Base-by-base conservation (phyloP, 2,797 vertebrate genomes). In the Synaphobranchus kaupii region DNA sequence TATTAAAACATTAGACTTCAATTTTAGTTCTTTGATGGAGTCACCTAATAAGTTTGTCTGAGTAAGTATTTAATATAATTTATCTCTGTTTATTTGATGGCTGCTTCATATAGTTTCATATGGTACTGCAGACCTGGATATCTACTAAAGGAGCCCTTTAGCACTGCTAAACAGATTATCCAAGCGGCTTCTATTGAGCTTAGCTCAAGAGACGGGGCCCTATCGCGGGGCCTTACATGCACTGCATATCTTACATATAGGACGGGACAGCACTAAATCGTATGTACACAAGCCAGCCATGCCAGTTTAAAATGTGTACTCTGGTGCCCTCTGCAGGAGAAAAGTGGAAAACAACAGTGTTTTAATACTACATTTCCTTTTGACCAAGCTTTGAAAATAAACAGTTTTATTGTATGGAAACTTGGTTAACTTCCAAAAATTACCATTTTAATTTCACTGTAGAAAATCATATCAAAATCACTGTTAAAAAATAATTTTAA, bases 261-360 rank as follows among this genome's bases (percentile, higher is more conserved):
- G 39, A 39, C 39, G 39, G 39, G 39, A 39, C 39, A 39, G 39
- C 39, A 39, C 39, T 39, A 39, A 39, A 39, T 39, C 39, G 39
- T 39, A 34, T 31, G 20, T 73, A 28, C 13, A 44, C 13, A 13
- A 20, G 25, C 15, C 6, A 2, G 81, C 48, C 20, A 28, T 52
- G 22, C 28, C 28, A 4, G 82, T 83, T 54, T 83, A 3, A 83
- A 83, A 83, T 31, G 10, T 52, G 85, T n/a, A 80, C 85, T 87
- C 82, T 93, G 86, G 85, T 89, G 90, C 90, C 89, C 89, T 84
- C 90, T 89, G 31, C 84, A 80, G 87, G 87, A 13, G 13, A 83
- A 66, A 83, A 28, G 9, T 13, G 60, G 20, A 9, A 85, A 54
- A 54, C 68, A 76, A 52, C n/a, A 54, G 5, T 13, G 5, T 76